Conservation (phyloP, 2,888 invertebrate genomes). For the Caenorhabditis sp. region DNA sequence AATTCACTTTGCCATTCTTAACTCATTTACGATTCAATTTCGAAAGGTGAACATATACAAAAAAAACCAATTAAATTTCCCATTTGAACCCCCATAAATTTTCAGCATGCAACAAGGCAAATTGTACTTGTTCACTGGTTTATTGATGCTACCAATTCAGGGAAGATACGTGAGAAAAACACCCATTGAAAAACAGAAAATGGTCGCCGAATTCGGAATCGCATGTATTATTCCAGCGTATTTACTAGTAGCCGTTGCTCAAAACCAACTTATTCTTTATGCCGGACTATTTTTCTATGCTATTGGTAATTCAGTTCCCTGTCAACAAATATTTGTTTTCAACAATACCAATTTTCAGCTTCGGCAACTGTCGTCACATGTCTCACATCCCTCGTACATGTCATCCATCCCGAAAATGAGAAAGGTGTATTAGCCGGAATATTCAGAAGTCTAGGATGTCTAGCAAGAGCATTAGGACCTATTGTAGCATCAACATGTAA, state of each 20-base stretch:
- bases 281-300: conserved; percentile 86
- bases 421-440: conserved; percentile 93
- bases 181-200: conserved; percentile 76
- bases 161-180: conserved; percentile 85
- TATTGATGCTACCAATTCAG: conserved; percentile 89
- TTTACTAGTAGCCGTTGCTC: conserved; percentile 83
- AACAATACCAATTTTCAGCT: conserved; percentile 70
- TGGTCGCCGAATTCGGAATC: conserved; percentile 76
- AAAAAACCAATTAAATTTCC: neutral
- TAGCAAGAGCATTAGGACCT: conserved; percentile 91
- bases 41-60: conserved; percentile 74
- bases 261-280: conserved; percentile 77
- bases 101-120: conserved; percentile 92
- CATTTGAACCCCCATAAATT: conserved; percentile 14
- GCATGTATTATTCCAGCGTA: conserved; percentile 87
- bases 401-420: conserved; percentile 80
- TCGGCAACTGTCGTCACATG: conserved; percentile 89
- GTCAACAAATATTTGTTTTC: neutral
- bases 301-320: too few relatives aligned
- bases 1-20: conserved; percentile 94
- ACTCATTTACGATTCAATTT: conserved; percentile 90
- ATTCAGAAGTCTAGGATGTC: conserved; percentile 89
- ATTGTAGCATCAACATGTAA: conserved; percentile 84
- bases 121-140: conserved; percentile 93
- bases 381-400: conserved; percentile 89